phyloP scores from a whole-genome alignment of 1,140 invertebrate genomes.

The Euglossa dilemma region DNA sequence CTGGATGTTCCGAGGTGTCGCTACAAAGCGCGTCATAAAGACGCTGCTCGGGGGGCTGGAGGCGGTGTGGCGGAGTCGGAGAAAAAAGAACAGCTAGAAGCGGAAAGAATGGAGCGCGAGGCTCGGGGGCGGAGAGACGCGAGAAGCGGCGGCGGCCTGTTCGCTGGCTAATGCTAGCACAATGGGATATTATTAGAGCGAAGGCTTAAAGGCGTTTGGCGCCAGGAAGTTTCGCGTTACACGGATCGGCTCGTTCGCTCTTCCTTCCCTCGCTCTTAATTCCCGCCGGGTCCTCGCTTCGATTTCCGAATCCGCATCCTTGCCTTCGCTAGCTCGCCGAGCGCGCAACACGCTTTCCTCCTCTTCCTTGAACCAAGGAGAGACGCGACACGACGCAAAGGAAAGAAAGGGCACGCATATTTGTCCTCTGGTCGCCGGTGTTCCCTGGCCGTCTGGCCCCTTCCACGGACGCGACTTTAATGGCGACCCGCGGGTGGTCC shows the following conservation, averaged over 20 bases:
- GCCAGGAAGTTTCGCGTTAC: conserved; percentile 80
- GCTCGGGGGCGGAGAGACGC: background rate
- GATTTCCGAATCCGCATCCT: conserved; percentile 45
- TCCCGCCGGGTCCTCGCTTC: conserved; percentile 44
- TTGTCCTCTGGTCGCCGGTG: conserved; percentile 3
- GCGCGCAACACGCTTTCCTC: too few relatives aligned
- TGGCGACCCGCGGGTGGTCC: conserved; percentile 78
- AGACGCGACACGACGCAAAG: background rate
- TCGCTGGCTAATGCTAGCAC: conserved; percentile 79
- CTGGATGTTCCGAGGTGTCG: conserved; percentile 16
- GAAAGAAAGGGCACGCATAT: background rate
- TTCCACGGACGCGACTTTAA: conserved; percentile 69
- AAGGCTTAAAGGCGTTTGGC: conserved; percentile 74
- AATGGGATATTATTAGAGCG: conserved; percentile 80
- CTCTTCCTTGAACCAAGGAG: background rate
- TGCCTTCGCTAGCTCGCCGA: too few relatives aligned
- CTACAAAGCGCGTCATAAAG: conserved; percentile 13
- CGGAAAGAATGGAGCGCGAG: background rate
- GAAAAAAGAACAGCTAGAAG: background rate
- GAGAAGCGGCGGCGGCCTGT: conserved; percentile 49
- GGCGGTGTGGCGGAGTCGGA: background rate
- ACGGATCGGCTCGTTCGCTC: conserved; percentile 49
- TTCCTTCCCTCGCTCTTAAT: conserved; percentile 60
- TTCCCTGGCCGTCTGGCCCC: conserved; percentile 8
- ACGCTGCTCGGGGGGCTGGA: background rate